These are phyloP conservation scores for Halcyon senegalensis DNA, from an alignment of 2,113 vertebrate genomes.

Conservation along the genomic window DNA sequence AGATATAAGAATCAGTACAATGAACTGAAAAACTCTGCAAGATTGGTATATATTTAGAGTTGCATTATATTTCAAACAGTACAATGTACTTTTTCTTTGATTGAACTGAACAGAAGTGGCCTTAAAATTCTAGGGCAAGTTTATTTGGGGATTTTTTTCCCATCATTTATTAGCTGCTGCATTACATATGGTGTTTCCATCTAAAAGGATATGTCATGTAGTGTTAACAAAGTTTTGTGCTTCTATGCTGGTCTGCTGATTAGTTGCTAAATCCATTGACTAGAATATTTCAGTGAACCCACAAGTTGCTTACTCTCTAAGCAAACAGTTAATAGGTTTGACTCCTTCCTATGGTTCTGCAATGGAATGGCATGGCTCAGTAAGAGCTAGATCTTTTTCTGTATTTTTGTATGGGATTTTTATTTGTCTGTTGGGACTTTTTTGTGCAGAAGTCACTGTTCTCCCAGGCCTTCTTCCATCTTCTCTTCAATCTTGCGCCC, in stretches of 20 bases:
- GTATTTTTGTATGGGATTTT: neutral
- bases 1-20: fast-evolving
- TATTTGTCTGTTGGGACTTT: neutral
- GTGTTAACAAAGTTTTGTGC: neutral
- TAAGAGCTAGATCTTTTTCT: neutral
- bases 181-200: neutral
- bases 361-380: neutral
- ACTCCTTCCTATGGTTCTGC: neutral
- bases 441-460: neutral
- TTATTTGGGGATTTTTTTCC: neutral
- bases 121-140: neutral
- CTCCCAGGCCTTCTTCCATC: neutral
- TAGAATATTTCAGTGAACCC: neutral
- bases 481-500: neutral
- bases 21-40: neutral
- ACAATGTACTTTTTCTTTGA: neutral
- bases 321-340: neutral
- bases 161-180: neutral
- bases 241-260: neutral
- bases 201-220: neutral
- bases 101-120: neutral
- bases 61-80: neutral
- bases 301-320: neutral
- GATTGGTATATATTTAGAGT: neutral
- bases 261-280: neutral